These are phyloP conservation scores for Graptemys geographica DNA, from an alignment of 2,797 vertebrate genomes.

Conservation along the genomic window DNA sequence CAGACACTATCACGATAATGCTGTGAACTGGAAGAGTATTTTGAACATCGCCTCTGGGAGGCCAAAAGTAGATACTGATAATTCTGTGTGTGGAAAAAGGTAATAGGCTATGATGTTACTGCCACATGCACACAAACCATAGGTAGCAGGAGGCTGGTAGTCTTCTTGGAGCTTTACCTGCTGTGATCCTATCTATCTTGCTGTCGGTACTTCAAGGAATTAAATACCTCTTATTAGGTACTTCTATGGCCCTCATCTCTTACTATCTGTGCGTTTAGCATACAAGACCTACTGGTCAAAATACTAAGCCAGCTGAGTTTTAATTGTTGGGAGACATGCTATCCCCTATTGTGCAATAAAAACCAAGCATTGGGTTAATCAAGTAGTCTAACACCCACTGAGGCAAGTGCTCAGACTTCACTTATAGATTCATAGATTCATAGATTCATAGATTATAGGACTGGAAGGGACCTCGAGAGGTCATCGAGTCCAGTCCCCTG, in stretches of 20 bases:
- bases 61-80: neutral
- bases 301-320: neutral
- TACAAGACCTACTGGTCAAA: neutral
- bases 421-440: too few species aligned
- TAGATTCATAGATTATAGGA: too few species aligned
- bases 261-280: neutral
- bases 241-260: fast-evolving
- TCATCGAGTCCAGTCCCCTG: too few species aligned
- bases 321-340: fast-evolving
- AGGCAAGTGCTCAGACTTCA: neutral
- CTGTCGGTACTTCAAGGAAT: fast-evolving
- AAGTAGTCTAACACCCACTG: neutral
- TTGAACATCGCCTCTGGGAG: neutral
- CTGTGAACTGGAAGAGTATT: neutral
- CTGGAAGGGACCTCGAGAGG: too few species aligned
- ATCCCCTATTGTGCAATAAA: neutral
- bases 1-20: neutral
- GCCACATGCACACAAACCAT: neutral
- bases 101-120: neutral
- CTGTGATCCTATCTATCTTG: neutral
- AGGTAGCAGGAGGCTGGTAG: neutral
- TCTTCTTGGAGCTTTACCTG: neutral
- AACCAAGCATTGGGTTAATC: neutral
- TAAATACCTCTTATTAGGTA: too few species aligned
- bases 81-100: neutral